Conservation (phyloP, 2,797 vertebrate species). For the Tachyglossus aculeatus region DNA sequence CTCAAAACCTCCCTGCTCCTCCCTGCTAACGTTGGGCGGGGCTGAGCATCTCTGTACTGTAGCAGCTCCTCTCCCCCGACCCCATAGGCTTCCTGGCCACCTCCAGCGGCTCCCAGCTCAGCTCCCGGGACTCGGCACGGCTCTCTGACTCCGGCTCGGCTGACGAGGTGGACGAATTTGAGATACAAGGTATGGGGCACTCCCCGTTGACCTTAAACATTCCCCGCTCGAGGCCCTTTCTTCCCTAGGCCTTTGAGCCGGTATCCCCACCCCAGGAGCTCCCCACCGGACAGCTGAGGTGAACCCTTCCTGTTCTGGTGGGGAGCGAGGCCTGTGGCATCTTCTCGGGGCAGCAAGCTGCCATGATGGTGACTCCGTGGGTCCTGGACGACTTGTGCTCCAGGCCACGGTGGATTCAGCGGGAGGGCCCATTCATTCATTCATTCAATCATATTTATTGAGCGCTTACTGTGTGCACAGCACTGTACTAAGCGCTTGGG, state of each 20-base stretch:
- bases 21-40: neutral
- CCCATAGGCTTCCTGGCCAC: conserved; percentile 81
- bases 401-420: too few species aligned
- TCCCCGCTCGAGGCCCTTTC: neutral
- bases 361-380: too few species aligned
- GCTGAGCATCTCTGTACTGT: neutral
- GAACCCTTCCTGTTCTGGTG: too few species aligned
- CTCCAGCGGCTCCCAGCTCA: conserved; percentile 87
- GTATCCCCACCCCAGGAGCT: neutral
- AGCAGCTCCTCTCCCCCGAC: neutral
- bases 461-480: too few species aligned
- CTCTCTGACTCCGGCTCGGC: conserved; percentile 89
- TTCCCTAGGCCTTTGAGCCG: neutral
- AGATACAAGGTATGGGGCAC: conserved; percentile 83
- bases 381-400: too few species aligned
- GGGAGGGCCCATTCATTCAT: too few species aligned
- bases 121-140: conserved; percentile 85
- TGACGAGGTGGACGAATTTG: conserved; percentile 89
- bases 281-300: too few species aligned
- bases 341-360: too few species aligned
- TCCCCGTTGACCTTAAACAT: neutral
- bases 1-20: neutral
- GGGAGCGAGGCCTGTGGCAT: too few species aligned
- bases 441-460: too few species aligned
- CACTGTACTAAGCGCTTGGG: too few species aligned